Conservation (phyloP, 1,140 invertebrate genomes). For the Aradophagus sp. region DNA sequence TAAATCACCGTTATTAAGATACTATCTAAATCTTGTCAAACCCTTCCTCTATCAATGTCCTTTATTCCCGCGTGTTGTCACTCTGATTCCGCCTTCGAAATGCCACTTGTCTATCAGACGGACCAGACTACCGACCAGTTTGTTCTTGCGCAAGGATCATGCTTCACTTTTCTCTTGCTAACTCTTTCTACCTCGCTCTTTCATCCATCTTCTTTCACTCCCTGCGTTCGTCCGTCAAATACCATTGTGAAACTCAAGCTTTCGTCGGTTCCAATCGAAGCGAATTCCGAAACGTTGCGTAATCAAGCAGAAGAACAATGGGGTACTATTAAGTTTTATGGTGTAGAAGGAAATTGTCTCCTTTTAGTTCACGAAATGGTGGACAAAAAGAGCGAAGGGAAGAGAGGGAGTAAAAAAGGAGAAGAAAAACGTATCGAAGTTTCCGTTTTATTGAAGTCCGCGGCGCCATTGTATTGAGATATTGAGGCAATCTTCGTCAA, state of each 20-base stretch:
- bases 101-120: constrained; percentile 12
- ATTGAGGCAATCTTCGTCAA: constrained; percentile 42
- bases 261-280: constrained; percentile 5
- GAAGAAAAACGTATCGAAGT: no score
- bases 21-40: constrained; percentile 72
- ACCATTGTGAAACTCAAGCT: constrained; percentile 22
- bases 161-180: constrained; percentile 9
- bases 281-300: background rate
- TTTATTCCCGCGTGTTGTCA: constrained; percentile 69
- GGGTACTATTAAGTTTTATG: no score
- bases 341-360: no score
- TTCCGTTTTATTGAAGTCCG: constrained; percentile 22
- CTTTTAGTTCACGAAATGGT: background rate
- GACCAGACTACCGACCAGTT: constrained; percentile 17
- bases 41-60: constrained; percentile 63
- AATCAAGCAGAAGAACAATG: constrained; percentile 4
- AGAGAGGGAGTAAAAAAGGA: no score
- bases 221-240: no score
- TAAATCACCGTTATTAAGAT: constrained; percentile 67
- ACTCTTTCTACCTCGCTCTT: no score
- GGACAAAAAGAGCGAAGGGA: constrained; percentile 7
- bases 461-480: constrained; percentile 18
- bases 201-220: no score
- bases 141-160: constrained; percentile 21
- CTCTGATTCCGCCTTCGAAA: constrained; percentile 57